Evolutionary conservation across 1,140 invertebrate genomes (phyloP), one percentile per base, ranked within the genome.

Genomic region (Saccostrea echinata): DNA sequence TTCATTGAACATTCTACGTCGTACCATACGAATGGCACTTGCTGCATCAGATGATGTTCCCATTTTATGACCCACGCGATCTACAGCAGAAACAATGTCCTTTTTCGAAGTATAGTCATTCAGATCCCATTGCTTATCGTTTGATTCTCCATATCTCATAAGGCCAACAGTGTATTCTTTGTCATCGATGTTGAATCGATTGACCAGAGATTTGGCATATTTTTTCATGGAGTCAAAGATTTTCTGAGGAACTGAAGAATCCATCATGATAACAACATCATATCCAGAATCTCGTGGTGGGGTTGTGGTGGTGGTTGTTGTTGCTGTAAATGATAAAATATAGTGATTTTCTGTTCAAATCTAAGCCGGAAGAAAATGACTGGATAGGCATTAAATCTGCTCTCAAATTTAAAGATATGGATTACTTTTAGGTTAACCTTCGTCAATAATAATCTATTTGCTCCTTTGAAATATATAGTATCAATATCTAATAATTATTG

Each of bases 241-340:
- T n/a, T 30, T 55, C 51, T 81, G 76, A 55, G 84, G 88, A 21
- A 93, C 91, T 84, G 92, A 93, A 0, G 91, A 90, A 71, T 93
- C 93, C 27, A 93, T 88, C 24, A 93, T 85, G 35, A 93, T 86
- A 0, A 93, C 90, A 18, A 93, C 51, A 94, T 95, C 89, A 35
- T 89, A 89, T 35, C 85, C 86, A 43, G 81, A 68, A 33, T 90
- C 85, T 13, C 84, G 80, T 87, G 89, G 57, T 87, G 68, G 68
- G 4, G 18, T 61, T 13, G 68, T 76, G 0, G 68, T 76, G 68
- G 68, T 76, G 2, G 68, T 71, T 30, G 68, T 71, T 33, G 68
- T 71, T 71, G 68, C 30, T 33, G 27, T 30, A 76, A 33, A 12
- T 33, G 12, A 1, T 2, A 24, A 71, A 9, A 24, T 53, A 57